phyloP scores from a whole-genome alignment of 1,140 invertebrate genomes.

The Drosophila rhopaloa region DNA sequence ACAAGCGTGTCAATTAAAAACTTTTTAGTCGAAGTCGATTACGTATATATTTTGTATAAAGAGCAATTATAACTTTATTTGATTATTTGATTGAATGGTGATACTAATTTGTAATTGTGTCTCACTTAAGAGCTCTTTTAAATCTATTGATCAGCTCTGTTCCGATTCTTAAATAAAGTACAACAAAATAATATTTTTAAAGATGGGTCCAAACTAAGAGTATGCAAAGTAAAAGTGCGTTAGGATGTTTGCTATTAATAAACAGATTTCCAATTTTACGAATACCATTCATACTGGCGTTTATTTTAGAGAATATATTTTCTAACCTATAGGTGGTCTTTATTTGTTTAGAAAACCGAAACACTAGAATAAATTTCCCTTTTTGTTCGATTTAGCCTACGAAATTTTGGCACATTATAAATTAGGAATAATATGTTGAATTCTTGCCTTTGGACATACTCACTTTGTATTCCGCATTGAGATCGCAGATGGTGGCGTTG shows the following conservation, averaged over 20 bases:
- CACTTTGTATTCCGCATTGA: slow-evolving; percentile 74
- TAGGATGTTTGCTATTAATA: no score
- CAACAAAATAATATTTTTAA: no score
- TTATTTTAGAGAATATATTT: not conserved
- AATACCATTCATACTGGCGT: not conserved
- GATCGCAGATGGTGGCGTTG: slow-evolving; percentile 73
- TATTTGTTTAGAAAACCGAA: not conserved
- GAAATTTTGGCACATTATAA: not conserved
- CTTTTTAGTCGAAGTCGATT: not conserved
- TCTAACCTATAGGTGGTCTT: not conserved
- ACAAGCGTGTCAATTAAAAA: not conserved
- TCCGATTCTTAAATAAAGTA: no score
- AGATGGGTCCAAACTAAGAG: no score
- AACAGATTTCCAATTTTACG: not conserved
- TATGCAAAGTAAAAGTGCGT: no score
- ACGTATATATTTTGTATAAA: no score
- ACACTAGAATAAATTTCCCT: not conserved
- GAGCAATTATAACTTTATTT: no score
- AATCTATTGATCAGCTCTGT: no score
- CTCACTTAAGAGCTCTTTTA: no score
- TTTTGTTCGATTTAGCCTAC: not conserved
- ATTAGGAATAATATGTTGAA: not conserved
- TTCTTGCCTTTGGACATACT: slow-evolving; percentile 14
- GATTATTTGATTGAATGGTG: no score
- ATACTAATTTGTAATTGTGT: no score